Evolutionary conservation across 2,888 invertebrate genomes (phyloP).

Genomic region (Sicus ferrugineus): DNA sequence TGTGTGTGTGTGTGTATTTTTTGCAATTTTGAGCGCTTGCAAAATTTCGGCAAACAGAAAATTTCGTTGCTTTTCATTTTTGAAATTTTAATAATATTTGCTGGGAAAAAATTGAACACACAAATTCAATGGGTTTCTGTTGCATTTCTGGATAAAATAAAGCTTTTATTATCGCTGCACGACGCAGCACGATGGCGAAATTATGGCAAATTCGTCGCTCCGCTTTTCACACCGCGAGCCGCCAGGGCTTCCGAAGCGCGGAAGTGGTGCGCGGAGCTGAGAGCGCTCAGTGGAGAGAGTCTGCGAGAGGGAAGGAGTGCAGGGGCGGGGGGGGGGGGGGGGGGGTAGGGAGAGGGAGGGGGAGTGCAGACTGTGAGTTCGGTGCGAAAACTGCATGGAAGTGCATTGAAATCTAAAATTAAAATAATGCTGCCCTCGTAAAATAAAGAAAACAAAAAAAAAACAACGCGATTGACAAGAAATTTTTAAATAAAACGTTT

Average conservation of each 20-base stretch:
- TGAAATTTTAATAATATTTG: neutral
- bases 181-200: neutral
- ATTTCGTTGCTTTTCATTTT: neutral
- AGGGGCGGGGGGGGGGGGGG: neutral
- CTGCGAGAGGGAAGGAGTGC: neutral
- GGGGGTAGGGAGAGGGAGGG: neutral
- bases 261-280: neutral
- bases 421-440: too few relatives aligned
- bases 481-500: too few relatives aligned
- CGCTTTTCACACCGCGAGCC: neutral
- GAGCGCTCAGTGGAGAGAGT: neutral
- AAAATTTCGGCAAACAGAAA: neutral
- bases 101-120: neutral
- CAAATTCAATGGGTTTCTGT: slow-evolving; percentile 11
- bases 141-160: neutral
- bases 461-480: too few relatives aligned
- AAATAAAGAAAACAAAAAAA: too few relatives aligned
- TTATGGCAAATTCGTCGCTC: neutral
- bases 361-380: too few relatives aligned
- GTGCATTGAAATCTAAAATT: too few relatives aligned
- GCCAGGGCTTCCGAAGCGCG: neutral
- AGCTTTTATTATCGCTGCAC: slow-evolving; percentile 10
- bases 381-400: too few relatives aligned
- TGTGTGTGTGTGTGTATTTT: neutral
- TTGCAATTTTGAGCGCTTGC: neutral